Evolutionary conservation across 2,888 invertebrate genomes (phyloP), one percentile per base, ranked within the genome.

Genomic region (Lasioglossum zephyrum): DNA sequence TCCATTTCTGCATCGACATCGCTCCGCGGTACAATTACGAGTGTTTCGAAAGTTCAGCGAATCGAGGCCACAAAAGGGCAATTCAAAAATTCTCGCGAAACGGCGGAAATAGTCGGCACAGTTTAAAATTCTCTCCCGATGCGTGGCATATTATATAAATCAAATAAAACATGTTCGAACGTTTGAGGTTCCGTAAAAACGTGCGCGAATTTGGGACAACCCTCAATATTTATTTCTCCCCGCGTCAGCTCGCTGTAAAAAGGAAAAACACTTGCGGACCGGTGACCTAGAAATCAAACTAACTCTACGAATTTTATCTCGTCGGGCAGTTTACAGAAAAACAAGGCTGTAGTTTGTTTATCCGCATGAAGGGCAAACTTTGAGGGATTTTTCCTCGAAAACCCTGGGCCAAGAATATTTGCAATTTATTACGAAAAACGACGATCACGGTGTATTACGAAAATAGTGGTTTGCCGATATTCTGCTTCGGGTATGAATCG

Each of bases 201-300:
- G 41, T 41, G 41, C 26, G 8, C 63, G 41, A 60, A 76, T 73
- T 60, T 41, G 41, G 39, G 41, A 26, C 63, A 41, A 76, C 44
- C n/a, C 47, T 77, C 70, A 57, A 78, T 78, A 78, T 78, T 78
- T 53, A 53, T 57, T 72, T 69, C 70, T 31, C 18, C 11, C 39
- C n/a, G 49, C 26, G 22, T 47, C 26, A 47, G 41, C 36, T 36
- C 73, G 36, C 36, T 44, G 63, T 47, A 79, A 72, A 70, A 78
- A 49, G 44, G n/a, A 22, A 16, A 53, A 78, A 72, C 31, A 57
- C 26, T 39, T 26, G 49, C 39, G 31, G 18, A 22, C n/a, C 18
- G 57, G 57, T 70, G 53, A 49, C 41, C 53, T 31, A 57, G 18
- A 78, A 72, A 78, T 57, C 72, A 31, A 57, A 39, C 57, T 72